phyloP scores from a whole-genome alignment of 2,797 vertebrate species.

The Hippoglossus hippoglossus region DNA sequence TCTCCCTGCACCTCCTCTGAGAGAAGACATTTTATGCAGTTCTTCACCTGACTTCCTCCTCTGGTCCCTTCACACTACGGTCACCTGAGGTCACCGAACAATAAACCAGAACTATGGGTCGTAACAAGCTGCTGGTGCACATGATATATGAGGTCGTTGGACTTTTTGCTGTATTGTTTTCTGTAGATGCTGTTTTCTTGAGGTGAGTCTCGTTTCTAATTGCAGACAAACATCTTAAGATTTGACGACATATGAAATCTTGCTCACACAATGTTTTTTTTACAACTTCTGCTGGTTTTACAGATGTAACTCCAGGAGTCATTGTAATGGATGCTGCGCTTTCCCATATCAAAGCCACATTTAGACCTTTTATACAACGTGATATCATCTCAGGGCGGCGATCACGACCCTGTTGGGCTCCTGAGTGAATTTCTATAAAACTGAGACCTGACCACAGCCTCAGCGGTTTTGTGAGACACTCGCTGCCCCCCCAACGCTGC shows the following conservation, averaged over 20 bases:
- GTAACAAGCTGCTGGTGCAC: background rate
- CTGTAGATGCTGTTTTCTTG: too few species aligned
- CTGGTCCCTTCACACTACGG: background rate
- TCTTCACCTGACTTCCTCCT: background rate
- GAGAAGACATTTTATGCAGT: background rate
- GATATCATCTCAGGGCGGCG: constrained; percentile 39
- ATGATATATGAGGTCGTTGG: background rate
- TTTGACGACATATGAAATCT: background rate
- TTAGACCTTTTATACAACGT: constrained; percentile 33
- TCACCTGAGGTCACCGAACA: background rate
- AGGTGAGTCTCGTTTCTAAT: too few species aligned
- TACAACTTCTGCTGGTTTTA: background rate
- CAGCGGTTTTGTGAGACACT: constrained; percentile 21
- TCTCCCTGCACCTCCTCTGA: background rate
- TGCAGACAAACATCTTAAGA: background rate
- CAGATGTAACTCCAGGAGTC: constrained; percentile 13
- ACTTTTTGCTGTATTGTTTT: too few species aligned
- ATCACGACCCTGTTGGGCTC: constrained; percentile 26
- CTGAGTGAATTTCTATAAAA: constrained; percentile 45
- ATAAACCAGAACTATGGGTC: background rate
- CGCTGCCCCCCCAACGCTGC: constrained; percentile 25
- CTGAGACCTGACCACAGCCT: constrained; percentile 23
- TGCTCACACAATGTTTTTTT: too few species aligned
- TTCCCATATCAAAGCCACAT: constrained; percentile 24
- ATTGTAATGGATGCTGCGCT: constrained; percentile 28